phyloP scores from a whole-genome alignment of 1,140 invertebrate genomes.

The Pentalonia nigronervosa region DNA sequence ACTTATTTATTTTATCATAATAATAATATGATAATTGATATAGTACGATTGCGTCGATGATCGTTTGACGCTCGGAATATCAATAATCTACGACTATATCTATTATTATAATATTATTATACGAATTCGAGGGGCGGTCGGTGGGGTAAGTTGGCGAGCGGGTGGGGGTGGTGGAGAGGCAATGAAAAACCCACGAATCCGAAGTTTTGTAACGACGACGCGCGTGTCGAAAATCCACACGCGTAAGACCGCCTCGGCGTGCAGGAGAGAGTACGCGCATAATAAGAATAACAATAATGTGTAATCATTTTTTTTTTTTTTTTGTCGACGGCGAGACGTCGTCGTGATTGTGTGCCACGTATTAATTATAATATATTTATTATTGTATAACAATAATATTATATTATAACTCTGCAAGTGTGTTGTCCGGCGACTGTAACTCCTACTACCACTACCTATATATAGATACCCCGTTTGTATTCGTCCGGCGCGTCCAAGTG shows the following conservation, averaged over 20 bases:
- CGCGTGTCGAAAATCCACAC: neutral
- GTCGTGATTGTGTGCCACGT: neutral
- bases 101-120: neutral
- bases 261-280: neutral
- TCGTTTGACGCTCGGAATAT: neutral
- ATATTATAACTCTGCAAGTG: neutral
- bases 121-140: neutral
- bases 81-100: neutral
- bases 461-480: neutral
- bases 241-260: neutral
- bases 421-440: neutral
- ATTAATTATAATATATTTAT: conserved; percentile 15
- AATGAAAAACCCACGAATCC: neutral
- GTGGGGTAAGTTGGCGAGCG: neutral
- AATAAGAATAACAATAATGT: neutral
- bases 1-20: neutral
- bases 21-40: conserved; percentile 6
- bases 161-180: too few relatives aligned
- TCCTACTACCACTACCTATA: neutral
- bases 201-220: neutral
- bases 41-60: neutral
- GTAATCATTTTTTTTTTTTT: neutral
- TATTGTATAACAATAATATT: neutral
- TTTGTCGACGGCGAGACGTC: too few relatives aligned
- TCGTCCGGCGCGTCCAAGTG: neutral